A percentile compares a stretch with the other conserved stretches of the same genome.
These are phyloP conservation scores for Patella vulgata DNA, from an alignment of 1,140 invertebrate species.

Conservation along the genomic window DNA sequence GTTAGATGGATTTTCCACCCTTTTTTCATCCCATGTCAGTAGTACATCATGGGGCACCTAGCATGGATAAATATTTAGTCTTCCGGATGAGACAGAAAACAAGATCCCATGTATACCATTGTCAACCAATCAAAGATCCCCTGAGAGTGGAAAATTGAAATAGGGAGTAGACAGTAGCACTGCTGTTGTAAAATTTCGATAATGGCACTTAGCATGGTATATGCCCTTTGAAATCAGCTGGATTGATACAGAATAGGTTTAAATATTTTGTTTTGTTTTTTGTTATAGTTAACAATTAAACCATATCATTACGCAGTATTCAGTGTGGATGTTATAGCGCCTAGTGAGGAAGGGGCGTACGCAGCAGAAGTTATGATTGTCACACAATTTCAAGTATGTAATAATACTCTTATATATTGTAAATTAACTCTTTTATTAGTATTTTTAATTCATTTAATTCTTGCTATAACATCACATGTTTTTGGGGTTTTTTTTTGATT, in stretches of 20 bases:
- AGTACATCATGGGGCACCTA: no score
- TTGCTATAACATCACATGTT: background rate
- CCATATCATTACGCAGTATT: conserved; percentile 79
- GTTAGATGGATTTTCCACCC: no score
- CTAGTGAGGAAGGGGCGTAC: conserved; percentile 76
- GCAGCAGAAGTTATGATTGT: conserved; percentile 78
- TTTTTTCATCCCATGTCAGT: no score
- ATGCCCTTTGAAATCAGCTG: background rate
- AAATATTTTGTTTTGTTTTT: conserved; percentile 11
- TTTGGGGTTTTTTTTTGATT: background rate
- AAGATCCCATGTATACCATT: no score
- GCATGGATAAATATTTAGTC: no score
- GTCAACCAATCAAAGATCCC: no score
- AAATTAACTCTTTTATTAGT: no score
- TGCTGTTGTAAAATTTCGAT: no score
- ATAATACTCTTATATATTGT: no score
- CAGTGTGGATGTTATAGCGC: conserved; percentile 77
- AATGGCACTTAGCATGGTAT: background rate
- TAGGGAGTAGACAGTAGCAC: no score
- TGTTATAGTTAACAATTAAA: conserved; percentile 71
- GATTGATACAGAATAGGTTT: background rate
- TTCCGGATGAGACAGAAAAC: no score
- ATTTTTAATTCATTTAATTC: background rate
- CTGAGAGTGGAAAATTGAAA: no score
- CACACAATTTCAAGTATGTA: conserved; percentile 76